Conservation (phyloP, 2,888 invertebrate species). For the Chloroclystis v-ata region DNA sequence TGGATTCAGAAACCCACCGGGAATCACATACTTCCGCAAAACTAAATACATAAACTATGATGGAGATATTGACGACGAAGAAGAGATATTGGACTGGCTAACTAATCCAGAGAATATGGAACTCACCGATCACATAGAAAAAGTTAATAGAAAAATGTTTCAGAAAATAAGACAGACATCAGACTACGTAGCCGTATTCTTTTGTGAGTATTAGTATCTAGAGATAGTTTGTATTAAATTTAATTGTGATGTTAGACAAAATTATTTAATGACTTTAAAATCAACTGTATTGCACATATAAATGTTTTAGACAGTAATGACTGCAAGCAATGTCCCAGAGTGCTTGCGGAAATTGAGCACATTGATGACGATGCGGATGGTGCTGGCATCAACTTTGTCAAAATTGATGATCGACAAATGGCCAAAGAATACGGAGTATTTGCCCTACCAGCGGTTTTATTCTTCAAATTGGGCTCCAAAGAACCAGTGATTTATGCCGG, state of each 20-base stretch:
- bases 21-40: conserved; percentile 93
- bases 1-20: conserved; percentile 92
- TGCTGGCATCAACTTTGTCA: conserved; percentile 94
- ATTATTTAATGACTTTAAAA: conserved; percentile 34
- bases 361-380: conserved; percentile 95
- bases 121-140: conserved; percentile 93
- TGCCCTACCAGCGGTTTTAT: conserved; percentile 92
- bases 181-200: conserved; percentile 94
- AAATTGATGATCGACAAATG: conserved; percentile 92
- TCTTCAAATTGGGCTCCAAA: conserved; percentile 91
- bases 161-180: conserved; percentile 92
- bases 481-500: conserved; percentile 95
- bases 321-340: conserved; percentile 94
- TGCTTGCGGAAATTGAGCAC: conserved; percentile 91
- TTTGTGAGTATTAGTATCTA: conserved; percentile 83
- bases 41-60: conserved; percentile 94
- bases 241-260: not conserved
- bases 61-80: conserved; percentile 94
- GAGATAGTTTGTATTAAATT: too few species aligned
- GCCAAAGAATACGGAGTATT: conserved; percentile 93
- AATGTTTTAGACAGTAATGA: conserved; percentile 92
- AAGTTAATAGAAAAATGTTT: conserved; percentile 95
- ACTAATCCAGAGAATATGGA: conserved; percentile 97
- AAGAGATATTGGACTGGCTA: conserved; percentile 93
- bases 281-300: conserved; percentile 67